Percentiles rank a stretch among this genome's conserved stretches.
Evolutionary conservation across 2,888 invertebrate genomes (phyloP).

Genomic region (Drosophila colorata): DNA sequence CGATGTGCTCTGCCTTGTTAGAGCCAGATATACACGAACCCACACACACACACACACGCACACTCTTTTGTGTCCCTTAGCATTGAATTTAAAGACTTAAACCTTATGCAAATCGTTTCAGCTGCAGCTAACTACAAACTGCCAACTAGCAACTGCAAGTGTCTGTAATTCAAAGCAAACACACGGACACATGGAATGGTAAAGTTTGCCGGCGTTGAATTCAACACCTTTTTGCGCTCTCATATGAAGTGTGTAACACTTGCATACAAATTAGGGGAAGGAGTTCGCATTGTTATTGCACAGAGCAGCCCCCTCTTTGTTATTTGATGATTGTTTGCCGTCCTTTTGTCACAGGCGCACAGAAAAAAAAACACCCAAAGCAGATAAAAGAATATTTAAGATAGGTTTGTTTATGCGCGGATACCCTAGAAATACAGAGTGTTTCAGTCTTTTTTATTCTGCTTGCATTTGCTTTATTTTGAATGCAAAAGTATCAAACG

Average conservation of each 20-base stretch:
- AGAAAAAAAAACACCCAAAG: constrained; percentile 26
- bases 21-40: constrained; percentile 3
- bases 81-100: constrained; percentile 71
- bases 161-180: constrained; percentile 51
- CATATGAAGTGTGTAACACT: constrained; percentile 37
- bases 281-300: constrained; percentile 29
- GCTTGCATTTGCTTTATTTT: too few species aligned
- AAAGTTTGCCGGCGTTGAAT: constrained; percentile 57
- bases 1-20: constrained; percentile 28
- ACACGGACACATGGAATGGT: neutral
- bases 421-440: too few species aligned
- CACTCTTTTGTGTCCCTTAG: constrained; percentile 5
- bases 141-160: constrained; percentile 24
- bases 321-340: constrained; percentile 68
- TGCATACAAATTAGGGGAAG: constrained; percentile 57
- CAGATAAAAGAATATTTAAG: constrained; percentile 11
- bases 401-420: neutral
- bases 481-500: too few species aligned
- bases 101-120: constrained; percentile 55
- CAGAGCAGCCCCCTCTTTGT: constrained; percentile 45
- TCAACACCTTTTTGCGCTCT: constrained; percentile 60
- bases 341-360: constrained; percentile 45
- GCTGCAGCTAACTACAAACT: constrained; percentile 33
- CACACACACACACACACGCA: constrained; percentile 1
- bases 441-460: too few species aligned